These are phyloP conservation scores for Pygmarrhopalites habei DNA, from an alignment of 1,140 invertebrate genomes.

Conservation along the genomic window DNA sequence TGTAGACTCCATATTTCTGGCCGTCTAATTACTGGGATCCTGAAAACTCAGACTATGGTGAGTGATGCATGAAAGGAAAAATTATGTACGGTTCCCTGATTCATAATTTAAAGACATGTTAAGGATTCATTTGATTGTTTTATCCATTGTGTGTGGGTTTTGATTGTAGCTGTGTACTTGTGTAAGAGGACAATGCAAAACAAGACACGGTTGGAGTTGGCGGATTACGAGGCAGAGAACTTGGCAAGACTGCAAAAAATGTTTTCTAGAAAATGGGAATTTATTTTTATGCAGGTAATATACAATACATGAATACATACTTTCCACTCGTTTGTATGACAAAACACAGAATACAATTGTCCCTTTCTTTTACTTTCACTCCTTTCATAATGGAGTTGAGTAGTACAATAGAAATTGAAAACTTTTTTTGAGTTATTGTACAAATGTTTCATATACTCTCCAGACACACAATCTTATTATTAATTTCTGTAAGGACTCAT, in stretches of 20 bases:
- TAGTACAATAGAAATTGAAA: too few species aligned
- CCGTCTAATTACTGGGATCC: constrained; percentile 98
- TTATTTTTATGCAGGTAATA: constrained; percentile 90
- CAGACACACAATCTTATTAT: too few species aligned
- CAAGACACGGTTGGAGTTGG: constrained; percentile 91
- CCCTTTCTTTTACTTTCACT: too few species aligned
- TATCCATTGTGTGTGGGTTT: constrained; percentile 2
- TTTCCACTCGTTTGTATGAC: too few species aligned
- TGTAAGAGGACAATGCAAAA: constrained; percentile 99
- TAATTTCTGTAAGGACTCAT: too few species aligned
- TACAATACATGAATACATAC: not conserved
- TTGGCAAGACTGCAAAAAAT: constrained; percentile 95
- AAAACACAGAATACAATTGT: too few species aligned
- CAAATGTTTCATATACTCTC: too few species aligned
- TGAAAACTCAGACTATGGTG: constrained; percentile 99
- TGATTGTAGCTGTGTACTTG: constrained; percentile 82
- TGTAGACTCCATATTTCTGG: constrained; percentile 99
- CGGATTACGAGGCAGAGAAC: constrained; percentile 98
- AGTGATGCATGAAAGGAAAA: constrained; percentile 29
- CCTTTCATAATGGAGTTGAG: too few species aligned
- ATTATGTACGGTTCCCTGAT: constrained; percentile 2
- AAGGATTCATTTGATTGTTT: too few species aligned
- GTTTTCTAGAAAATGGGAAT: constrained; percentile 99
- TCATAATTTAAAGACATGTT: too few species aligned
- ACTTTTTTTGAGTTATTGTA: too few species aligned